Evolutionary conservation across 2,797 vertebrate genomes (phyloP).

Genomic region (Scolopax bukidnonensis): DNA sequence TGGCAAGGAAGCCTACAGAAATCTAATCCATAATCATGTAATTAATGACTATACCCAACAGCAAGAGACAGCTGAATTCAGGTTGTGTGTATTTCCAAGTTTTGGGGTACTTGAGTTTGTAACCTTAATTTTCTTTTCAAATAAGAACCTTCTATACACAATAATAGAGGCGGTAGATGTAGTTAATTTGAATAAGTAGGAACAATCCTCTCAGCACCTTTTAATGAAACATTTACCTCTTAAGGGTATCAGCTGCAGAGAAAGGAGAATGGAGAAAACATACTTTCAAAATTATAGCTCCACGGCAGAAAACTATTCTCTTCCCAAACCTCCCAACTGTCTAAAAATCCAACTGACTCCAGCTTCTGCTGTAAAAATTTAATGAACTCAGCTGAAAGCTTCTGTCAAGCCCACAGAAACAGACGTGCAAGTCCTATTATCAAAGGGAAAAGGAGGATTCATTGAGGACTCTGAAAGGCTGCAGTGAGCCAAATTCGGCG

Average conservation of each 20-base stretch:
- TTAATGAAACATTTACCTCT: slow-evolving; percentile 18
- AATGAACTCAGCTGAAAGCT: slow-evolving; percentile 66
- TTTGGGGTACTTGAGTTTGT: background rate
- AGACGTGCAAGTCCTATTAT: slow-evolving; percentile 31
- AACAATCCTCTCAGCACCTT: background rate
- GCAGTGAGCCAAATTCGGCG: background rate
- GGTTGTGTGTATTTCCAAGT: accelerated
- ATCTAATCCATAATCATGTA: background rate
- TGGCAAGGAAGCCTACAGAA: background rate
- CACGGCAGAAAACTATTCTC: background rate
- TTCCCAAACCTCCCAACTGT: slow-evolving; percentile 30
- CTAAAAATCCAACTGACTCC: slow-evolving; percentile 40
- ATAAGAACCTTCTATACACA: background rate
- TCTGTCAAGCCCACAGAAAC: slow-evolving; percentile 54
- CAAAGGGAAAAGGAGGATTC: slow-evolving; percentile 52
- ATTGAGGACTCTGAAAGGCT: slow-evolving; percentile 43
- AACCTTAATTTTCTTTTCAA: background rate
- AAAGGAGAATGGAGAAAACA: background rate
- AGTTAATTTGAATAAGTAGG: background rate
- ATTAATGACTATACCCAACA: background rate
- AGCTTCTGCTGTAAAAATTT: slow-evolving; percentile 54
- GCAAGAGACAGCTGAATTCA: background rate
- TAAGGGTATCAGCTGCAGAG: background rate
- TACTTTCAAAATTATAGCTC: background rate
- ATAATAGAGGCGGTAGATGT: background rate